Percentiles rank a stretch among this genome's conserved stretches.
Evolutionary conservation across 2,113 vertebrate genomes (phyloP).

Genomic region (Camelus bactrianus): DNA sequence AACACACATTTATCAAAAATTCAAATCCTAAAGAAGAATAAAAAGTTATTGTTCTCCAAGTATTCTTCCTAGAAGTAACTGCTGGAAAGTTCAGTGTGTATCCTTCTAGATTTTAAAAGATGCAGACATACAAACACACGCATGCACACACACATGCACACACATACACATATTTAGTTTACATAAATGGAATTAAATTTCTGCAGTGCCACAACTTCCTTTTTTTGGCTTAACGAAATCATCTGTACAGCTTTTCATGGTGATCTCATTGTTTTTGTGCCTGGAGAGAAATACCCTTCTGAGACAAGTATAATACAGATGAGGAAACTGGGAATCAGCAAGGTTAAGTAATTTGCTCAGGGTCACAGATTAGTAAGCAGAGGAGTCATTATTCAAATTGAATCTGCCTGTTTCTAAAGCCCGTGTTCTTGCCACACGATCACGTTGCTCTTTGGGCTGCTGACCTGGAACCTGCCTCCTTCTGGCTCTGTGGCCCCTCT

Average conservation of each 20-base stretch:
- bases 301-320: neutral
- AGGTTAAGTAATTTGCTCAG: neutral
- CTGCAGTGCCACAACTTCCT: neutral
- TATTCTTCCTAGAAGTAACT: slow-evolving; percentile 33
- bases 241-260: neutral
- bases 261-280: neutral
- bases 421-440: neutral
- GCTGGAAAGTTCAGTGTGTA: neutral
- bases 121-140: neutral
- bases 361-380: neutral
- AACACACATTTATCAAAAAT: neutral
- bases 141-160: neutral
- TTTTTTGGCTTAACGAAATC: neutral
- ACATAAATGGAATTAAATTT: neutral
- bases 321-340: neutral
- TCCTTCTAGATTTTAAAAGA: neutral
- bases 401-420: neutral
- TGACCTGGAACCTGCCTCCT: neutral
- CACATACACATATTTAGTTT: neutral
- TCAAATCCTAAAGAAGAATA: slow-evolving; percentile 25
- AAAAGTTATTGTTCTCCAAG: neutral
- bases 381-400: neutral
- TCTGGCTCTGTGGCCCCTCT: neutral
- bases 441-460: neutral
- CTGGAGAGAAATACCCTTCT: neutral